Evolutionary conservation across 2,797 vertebrate genomes (phyloP).

Genomic region (Esox masquinongy): DNA sequence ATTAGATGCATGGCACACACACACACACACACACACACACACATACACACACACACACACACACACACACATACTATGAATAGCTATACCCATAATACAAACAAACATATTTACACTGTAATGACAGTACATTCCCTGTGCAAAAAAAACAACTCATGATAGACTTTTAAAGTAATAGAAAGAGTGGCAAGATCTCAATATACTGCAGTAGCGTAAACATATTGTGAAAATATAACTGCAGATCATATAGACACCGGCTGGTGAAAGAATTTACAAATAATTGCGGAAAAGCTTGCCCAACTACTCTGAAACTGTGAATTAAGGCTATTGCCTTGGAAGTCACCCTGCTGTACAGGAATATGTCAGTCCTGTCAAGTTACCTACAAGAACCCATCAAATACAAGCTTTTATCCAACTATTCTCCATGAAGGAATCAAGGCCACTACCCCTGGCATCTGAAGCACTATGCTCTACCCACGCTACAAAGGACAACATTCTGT

Average conservation of each 20-base stretch:
- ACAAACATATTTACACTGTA: not conserved
- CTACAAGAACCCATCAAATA: not conserved
- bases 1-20: not conserved
- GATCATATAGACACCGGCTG: not conserved
- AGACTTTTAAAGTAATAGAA: not conserved
- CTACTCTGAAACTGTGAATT: not conserved
- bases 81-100: not conserved
- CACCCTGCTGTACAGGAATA: not conserved
- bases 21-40: constrained; percentile 1
- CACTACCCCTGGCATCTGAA: too few relatives aligned
- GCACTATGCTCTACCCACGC: too few relatives aligned
- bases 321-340: not conserved
- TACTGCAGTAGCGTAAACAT: not conserved
- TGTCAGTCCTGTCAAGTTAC: not conserved
- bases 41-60: not conserved
- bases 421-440: too few relatives aligned
- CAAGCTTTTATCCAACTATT: too few relatives aligned
- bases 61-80: not conserved
- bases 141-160: not conserved
- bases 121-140: too few relatives aligned
- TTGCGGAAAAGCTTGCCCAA: not conserved
- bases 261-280: not conserved
- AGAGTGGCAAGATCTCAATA: not conserved
- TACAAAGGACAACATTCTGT: too few relatives aligned
- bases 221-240: not conserved